A percentile compares a stretch with the other conserved stretches of the same genome.
phyloP scores from a whole-genome alignment of 2,113 vertebrate genomes.

The Chunga burmeisteri region DNA sequence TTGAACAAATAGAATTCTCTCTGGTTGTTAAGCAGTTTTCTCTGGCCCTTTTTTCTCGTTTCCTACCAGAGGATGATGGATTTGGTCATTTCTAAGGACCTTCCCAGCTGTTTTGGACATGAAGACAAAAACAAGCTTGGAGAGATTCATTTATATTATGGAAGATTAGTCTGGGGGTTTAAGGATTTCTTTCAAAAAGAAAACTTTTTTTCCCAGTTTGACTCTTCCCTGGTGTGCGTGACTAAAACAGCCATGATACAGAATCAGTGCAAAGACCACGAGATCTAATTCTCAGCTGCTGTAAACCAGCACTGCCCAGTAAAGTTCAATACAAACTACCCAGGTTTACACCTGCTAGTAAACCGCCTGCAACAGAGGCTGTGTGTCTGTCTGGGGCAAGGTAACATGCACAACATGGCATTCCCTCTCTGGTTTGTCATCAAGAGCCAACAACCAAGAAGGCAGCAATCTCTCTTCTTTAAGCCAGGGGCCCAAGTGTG shows the following conservation, averaged over 20 bases:
- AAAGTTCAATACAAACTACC: background rate
- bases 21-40: constrained; percentile 36
- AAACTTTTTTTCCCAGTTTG: background rate
- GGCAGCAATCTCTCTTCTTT: background rate
- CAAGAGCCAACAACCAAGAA: background rate
- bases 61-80: constrained; percentile 41
- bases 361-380: background rate
- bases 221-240: constrained; percentile 25
- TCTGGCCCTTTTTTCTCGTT: constrained; percentile 13
- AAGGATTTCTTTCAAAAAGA: constrained; percentile 45
- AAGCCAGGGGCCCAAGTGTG: background rate
- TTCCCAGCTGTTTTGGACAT: constrained; percentile 54
- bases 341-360: background rate
- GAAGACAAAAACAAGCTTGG: constrained; percentile 39
- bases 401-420: background rate
- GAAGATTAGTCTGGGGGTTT: constrained; percentile 42
- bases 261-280: background rate
- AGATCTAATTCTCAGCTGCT: background rate
- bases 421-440: background rate
- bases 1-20: constrained; percentile 47
- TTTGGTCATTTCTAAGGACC: constrained; percentile 38
- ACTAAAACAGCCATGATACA: background rate
- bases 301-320: background rate
- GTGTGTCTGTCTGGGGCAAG: background rate
- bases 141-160: constrained; percentile 29